These are phyloP conservation scores for Dryomyza anilis DNA, from an alignment of 2,888 invertebrate species.

Conservation along the genomic window DNA sequence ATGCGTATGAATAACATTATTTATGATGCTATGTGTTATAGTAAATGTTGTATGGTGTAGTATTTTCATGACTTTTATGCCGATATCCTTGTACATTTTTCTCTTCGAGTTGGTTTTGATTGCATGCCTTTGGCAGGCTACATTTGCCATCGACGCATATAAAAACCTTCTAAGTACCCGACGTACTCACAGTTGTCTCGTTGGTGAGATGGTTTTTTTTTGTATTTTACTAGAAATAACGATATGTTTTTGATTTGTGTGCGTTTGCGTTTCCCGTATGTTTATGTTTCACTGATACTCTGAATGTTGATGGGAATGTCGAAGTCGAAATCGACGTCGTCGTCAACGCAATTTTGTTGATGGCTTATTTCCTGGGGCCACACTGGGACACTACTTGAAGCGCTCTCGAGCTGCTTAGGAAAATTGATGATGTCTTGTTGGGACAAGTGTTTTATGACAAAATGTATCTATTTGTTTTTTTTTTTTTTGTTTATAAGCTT, in stretches of 20 bases:
- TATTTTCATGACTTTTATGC: too few species aligned
- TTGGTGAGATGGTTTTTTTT: background rate
- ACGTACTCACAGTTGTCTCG: background rate
- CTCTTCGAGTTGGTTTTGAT: background rate
- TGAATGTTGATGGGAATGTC: too few species aligned
- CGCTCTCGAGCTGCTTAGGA: too few species aligned
- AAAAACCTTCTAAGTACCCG: too few species aligned
- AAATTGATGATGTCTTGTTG: background rate
- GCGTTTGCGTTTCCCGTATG: background rate
- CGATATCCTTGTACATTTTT: too few species aligned
- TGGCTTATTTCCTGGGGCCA: background rate
- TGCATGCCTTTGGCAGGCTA: constrained; percentile 5
- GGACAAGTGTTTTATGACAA: background rate
- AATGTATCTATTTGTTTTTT: background rate
- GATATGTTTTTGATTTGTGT: background rate
- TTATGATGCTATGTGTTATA: constrained; percentile 24
- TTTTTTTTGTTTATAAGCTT: background rate
- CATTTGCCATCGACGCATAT: too few species aligned
- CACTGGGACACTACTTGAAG: too few species aligned
- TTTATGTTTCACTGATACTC: too few species aligned
- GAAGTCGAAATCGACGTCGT: too few species aligned
- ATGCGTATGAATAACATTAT: constrained; percentile 39
- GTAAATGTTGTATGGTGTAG: too few species aligned
- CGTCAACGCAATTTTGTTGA: too few species aligned
- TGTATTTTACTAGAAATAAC: background rate